A percentile compares a stretch with the other conserved stretches of the same genome.
Evolutionary conservation across 2,888 invertebrate genomes (phyloP).

Genomic region (Cybosia mesomella): DNA sequence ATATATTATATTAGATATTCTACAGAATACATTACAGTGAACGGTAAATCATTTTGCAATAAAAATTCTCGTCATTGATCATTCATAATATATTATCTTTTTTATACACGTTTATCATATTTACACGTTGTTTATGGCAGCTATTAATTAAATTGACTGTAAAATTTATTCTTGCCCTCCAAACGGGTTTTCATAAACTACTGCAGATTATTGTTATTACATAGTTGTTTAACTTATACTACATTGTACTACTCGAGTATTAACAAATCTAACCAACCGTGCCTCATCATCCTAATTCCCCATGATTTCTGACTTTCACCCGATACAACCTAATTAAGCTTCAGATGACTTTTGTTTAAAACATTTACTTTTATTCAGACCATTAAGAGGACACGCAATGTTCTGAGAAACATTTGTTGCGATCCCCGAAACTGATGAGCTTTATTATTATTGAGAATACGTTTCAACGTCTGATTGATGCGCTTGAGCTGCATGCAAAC

Average conservation of each 20-base stretch:
- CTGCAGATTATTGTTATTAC: background rate
- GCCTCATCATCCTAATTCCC: conserved; percentile 25
- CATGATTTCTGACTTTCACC: conserved; percentile 34
- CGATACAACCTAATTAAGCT: conserved; percentile 49
- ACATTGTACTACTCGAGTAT: background rate
- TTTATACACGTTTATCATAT: conserved; percentile 39
- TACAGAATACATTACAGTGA: too few species aligned
- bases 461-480: conserved; percentile 66
- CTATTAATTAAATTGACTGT: conserved; percentile 39
- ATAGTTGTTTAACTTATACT: background rate
- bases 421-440: conserved; percentile 68
- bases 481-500: conserved; percentile 65
- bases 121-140: conserved; percentile 38
- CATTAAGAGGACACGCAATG: conserved; percentile 59
- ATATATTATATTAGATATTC: conserved; percentile 16
- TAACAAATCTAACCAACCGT: conserved; percentile 15
- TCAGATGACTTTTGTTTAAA: conserved; percentile 50
- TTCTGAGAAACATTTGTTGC: conserved; percentile 71
- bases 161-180: conserved; percentile 23
- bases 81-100: conserved; percentile 28
- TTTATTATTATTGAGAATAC: conserved; percentile 74
- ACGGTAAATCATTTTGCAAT: conserved; percentile 31
- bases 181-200: conserved; percentile 9
- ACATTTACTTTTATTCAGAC: conserved; percentile 49
- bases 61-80: conserved; percentile 33